Evolutionary conservation across 2,888 invertebrate species (phyloP), one percentile per base, ranked within the genome.

Genomic region (Dioctria linearis): DNA sequence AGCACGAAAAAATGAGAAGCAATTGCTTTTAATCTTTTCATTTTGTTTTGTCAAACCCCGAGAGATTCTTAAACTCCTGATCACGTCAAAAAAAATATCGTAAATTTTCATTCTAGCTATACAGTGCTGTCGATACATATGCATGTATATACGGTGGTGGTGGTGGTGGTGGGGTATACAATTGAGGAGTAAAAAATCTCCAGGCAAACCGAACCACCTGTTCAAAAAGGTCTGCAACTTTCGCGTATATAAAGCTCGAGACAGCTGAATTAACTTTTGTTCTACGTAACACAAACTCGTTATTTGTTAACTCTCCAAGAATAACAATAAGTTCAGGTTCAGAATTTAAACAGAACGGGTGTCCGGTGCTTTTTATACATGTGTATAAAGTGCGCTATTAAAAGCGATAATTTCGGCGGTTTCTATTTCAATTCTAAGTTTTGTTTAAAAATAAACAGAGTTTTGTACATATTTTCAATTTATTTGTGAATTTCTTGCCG

Each of bases 191-290:
- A 49, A 61, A 63, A 61, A 49, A 76, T 37, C 76, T 8, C n/a
- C 76, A 46, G 63, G 76, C 76, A 46, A 61, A 76, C 25, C 25
- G 2, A 25, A 25, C 63, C 63, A 76, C 76, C 63, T 76, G 76
- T 13, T 76, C 37, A 39, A 76, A 76, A 76, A 63, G 76, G 76
- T 49, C 76, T 76, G 46, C 76, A 63, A 76, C 63, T 76, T 76
- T 76, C 76, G 76, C 76, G 59, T 75, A 75, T 73, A 73, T 75
- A 75, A 76, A 76, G 76, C 76, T 37, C 76, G 76, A 63, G 76
- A 63, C 49, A 25, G 49, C 6, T 76, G 63, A 76, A 75, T 75
- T 75, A 75, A 59, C 73, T 75, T 75, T 75, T 75, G 73, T 75
- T 75, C 69, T 69, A 69, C 69, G 51, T 69, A 69, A 49, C 69